Base-by-base conservation (phyloP, 2,797 vertebrate genomes). In the Iguana delicatissima region DNA sequence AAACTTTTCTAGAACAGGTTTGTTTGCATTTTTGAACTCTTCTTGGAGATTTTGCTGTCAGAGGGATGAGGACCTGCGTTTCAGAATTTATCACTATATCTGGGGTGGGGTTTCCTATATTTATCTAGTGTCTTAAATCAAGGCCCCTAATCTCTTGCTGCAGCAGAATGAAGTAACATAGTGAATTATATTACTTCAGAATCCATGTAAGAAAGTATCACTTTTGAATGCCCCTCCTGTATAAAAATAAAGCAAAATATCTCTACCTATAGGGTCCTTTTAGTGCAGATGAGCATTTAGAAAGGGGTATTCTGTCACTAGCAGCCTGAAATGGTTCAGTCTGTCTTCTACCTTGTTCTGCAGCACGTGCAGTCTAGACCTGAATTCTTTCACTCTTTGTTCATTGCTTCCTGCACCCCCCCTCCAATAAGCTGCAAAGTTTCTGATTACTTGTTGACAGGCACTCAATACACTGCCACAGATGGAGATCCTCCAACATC, bases 401-500 rank as follows among this genome's bases (percentile, higher is more conserved):
- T 46, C 62, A 24, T 10, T 52, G 35, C 79, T 10, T 20, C 7
- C 80, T 67, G 42, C 4, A 4, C 4, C 10, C 32, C 72, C 22
- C 64, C 85, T 72, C 89, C 90, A 67, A 8, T 90, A 91, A 92
- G 93, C 94, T 92, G 89, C 92, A 93, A 92, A 14, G 92, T 85
- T 89, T 84, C 4, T 1, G 46, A 89, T 50, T 86, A 69, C 92
- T 94, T 92, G 92, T 93, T 93, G 93, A 93, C 95, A 91, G 81
- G 52, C 86, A 35, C 86, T 74, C 88, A 0, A 13, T 92, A 89
- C 90, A 85, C 38, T 79, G 91, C 86, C 91, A 64, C 88, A 89
- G 69, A 89, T 64, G 81, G 91, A 64, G 4, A 90, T 91, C 87
- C 92, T 52, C 76, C 87, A 91, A 92, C 95, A 95, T 94, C 95